Conservation (phyloP, 2,113 vertebrate species). For the Cyanoliseus patagonus region DNA sequence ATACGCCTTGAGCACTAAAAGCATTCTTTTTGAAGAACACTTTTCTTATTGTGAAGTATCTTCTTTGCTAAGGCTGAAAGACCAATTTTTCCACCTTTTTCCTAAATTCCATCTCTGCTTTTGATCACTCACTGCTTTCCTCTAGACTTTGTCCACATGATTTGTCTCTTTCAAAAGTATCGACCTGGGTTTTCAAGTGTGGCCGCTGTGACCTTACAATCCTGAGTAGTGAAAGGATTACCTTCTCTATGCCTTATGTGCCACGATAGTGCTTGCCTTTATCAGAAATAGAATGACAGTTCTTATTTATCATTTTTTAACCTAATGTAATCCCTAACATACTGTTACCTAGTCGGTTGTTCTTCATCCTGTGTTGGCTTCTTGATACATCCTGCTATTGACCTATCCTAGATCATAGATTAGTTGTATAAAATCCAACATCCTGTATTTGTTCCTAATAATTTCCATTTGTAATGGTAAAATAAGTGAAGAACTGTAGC, state of each 20-base stretch:
- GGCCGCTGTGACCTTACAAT: not conserved
- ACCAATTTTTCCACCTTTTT: not conserved
- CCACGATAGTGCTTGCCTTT: not conserved
- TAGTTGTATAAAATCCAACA: not conserved
- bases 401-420: not conserved
- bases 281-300: conserved; percentile 1
- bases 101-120: not conserved
- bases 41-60: not conserved
- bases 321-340: not conserved
- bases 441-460: not conserved
- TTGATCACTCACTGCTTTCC: not conserved
- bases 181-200: not conserved
- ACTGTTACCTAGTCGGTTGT: not conserved
- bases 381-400: not conserved
- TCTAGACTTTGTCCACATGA: not conserved
- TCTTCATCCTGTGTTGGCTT: not conserved
- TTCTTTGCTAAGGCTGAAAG: not conserved
- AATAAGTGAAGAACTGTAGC: not conserved
- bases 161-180: not conserved
- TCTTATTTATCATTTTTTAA: not conserved
- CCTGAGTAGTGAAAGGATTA: not conserved
- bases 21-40: not conserved
- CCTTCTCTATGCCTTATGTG: not conserved
- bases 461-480: not conserved
- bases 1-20: not conserved